Evolutionary conservation across 64 coral and sea anemone species (phyloP).

Genomic region (Montipora foliosa): DNA sequence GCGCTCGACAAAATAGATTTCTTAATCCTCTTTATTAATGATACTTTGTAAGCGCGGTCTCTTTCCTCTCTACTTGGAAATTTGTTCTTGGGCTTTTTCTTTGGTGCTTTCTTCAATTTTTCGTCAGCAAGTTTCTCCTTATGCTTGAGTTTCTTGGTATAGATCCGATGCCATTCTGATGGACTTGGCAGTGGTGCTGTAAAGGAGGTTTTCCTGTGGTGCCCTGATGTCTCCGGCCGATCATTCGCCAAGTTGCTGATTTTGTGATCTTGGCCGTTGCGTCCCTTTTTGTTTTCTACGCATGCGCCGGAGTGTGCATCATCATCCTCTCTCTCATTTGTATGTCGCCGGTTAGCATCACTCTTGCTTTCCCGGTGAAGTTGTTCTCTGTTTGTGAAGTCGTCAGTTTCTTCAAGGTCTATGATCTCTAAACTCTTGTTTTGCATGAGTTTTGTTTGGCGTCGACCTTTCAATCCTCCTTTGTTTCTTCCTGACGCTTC

Average conservation of each 20-base stretch:
- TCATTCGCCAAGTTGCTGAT: not conserved
- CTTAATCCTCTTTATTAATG: slow-evolving; percentile 8
- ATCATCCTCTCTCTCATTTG: not conserved
- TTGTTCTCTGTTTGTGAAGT: not conserved
- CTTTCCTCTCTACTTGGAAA: not conserved
- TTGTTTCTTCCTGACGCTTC: not conserved
- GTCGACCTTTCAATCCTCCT: not conserved
- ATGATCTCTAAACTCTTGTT: not conserved
- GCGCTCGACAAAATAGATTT: not conserved
- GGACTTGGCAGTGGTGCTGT: not conserved
- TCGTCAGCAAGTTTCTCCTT: not conserved
- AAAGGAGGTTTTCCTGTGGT: not conserved
- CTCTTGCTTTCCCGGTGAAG: not conserved
- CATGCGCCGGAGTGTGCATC: not conserved
- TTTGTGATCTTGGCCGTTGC: too few species aligned
- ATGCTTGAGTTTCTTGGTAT: not conserved
- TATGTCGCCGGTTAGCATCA: not conserved
- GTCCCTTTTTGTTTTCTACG: not conserved
- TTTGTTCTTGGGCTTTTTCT: not conserved
- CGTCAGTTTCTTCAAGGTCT: not conserved
- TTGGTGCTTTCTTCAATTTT: not conserved
- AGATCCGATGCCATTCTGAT: slow-evolving; percentile 1
- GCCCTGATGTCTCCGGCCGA: not conserved
- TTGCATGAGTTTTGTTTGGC: not conserved
- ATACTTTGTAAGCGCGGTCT: not conserved